phyloP scores from a whole-genome alignment of 2,113 vertebrate species.

The Mungos mungo region DNA sequence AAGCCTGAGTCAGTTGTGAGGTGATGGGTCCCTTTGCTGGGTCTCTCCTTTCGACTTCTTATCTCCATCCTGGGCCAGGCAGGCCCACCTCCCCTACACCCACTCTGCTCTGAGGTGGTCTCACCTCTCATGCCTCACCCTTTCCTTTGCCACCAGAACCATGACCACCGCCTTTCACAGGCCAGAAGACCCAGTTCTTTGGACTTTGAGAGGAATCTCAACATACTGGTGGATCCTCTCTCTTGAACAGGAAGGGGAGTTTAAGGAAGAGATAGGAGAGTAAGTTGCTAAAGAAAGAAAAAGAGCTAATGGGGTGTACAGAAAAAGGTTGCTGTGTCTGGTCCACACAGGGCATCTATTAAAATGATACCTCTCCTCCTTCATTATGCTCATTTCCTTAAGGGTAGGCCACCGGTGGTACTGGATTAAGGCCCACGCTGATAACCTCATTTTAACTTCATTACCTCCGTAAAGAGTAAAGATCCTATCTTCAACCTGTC shows the following conservation, averaged over 20 bases:
- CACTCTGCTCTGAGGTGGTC: background rate
- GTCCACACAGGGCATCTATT: background rate
- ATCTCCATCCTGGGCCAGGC: fast-evolving
- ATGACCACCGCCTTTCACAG: fast-evolving
- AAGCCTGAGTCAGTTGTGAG: background rate
- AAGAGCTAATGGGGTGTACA: background rate
- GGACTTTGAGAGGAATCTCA: background rate
- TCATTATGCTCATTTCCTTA: background rate
- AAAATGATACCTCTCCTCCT: background rate
- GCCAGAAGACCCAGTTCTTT: background rate
- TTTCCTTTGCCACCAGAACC: background rate
- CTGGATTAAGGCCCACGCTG: background rate
- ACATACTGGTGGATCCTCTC: background rate
- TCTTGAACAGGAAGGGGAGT: background rate
- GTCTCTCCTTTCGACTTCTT: background rate
- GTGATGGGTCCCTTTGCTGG: fast-evolving
- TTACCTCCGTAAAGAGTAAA: background rate
- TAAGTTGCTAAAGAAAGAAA: background rate
- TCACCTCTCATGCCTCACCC: background rate
- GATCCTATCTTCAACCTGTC: background rate
- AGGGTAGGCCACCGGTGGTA: background rate
- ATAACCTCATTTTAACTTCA: background rate
- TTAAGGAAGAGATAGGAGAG: background rate
- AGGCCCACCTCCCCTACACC: fast-evolving
- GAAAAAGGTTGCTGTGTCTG: background rate